Base-by-base conservation (phyloP, 1,140 invertebrate genomes). In the Conus betulinus region DNA sequence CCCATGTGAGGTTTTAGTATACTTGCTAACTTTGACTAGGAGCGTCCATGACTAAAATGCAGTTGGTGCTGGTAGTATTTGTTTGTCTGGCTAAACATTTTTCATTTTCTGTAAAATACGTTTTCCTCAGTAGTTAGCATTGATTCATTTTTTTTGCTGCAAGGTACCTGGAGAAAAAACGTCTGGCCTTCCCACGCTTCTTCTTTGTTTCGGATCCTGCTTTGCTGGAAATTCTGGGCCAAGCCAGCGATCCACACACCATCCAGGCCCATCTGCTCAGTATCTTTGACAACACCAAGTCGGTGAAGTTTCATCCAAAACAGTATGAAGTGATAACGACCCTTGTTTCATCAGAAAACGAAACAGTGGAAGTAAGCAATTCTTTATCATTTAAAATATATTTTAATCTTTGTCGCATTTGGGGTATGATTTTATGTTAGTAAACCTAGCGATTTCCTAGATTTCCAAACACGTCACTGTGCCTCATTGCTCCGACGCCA, bases 161-260 rank as follows among this genome's bases (percentile, higher is more conserved):
- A 60, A 94, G 99, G 92, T 99, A 99, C 95, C 95, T 99, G 39
- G 98, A 99, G 93, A 98, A 98, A 93, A 99, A 99, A 93, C 96
- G 98, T 63, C 97, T 98, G 94, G 98, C 99, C 97, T 99, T 99
- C 94, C 98, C 98, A 27, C 96, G 98, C 91, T 99, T 99, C 93
- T 99, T 99, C 96, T 99, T 99, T 92, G 98, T 99, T 0, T 99
- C 98, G 3, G 98, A 99, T 96, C 98, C 98, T 11, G 98, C 98
- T 0, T 95, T 99, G 74, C 95, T 99, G 78, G 98, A 99, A 95
- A 99, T 99, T 93, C 96, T 99, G 6, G 98, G 98, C 0, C 98
- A 99, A 96, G 98, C 98, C 0, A 99, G 98, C 23, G 98, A 99
- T 95, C 99, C 98, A 0, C 98, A 99, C 93, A 99, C 98, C 0